Evolutionary conservation across 2,797 vertebrate genomes (phyloP).

Genomic region (Alosa sapidissima): DNA sequence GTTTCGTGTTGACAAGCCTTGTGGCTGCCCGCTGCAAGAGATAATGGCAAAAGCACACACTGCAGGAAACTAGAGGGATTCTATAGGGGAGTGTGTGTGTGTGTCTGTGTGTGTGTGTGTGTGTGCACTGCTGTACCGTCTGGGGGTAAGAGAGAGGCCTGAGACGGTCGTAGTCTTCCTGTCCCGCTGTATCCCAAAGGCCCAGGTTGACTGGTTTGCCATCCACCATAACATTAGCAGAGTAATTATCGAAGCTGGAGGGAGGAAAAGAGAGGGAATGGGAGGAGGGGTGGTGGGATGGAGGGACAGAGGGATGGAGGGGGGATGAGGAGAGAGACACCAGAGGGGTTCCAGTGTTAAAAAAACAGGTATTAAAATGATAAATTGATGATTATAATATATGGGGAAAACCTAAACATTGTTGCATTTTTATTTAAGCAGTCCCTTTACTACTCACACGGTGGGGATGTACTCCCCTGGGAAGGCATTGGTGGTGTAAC

Average conservation of each 20-base stretch:
- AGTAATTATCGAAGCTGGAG: conserved; percentile 86
- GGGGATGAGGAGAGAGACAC: too few relatives aligned
- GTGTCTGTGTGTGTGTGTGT: conserved; percentile 10
- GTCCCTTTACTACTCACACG: conserved; percentile 72
- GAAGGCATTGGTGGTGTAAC: conserved; percentile 90
- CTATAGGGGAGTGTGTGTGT: neutral
- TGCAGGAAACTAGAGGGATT: conserved; percentile 35
- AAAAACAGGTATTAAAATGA: neutral
- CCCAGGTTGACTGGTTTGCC: conserved; percentile 88
- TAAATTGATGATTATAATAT: neutral
- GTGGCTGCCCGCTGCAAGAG: neutral
- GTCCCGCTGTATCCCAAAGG: conserved; percentile 87
- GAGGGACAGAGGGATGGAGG: neutral
- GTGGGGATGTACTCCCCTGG: conserved; percentile 89
- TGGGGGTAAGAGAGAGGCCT: conserved; percentile 87
- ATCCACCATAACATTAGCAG: conserved; percentile 89
- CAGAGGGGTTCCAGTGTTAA: neutral
- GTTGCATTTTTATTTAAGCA: neutral
- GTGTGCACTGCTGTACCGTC: conserved; percentile 68
- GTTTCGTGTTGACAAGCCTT: neutral
- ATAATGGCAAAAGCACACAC: conserved; percentile 36
- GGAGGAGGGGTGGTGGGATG: neutral
- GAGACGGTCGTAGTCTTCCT: conserved; percentile 86
- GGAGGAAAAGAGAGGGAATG: neutral
- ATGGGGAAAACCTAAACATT: too few relatives aligned